Percentiles rank a stretch among this genome's conserved stretches.
phyloP scores from a whole-genome alignment of 2,113 vertebrate genomes.

The Sterrhoptilus dennistouni region DNA sequence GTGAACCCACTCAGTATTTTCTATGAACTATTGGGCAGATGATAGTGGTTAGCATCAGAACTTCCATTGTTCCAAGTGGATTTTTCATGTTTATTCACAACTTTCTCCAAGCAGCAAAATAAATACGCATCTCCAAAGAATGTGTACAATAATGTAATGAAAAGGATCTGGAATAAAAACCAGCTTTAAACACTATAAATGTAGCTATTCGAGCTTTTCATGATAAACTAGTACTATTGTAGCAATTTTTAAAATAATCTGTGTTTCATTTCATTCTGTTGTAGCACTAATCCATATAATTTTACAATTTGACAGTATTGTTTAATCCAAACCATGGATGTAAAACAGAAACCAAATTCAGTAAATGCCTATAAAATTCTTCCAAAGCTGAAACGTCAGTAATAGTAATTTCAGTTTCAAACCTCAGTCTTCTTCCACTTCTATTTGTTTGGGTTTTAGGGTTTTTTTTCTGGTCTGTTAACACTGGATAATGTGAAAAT shows the following conservation, averaged over 20 bases:
- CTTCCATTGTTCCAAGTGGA: neutral
- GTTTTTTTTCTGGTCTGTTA: neutral
- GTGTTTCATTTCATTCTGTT: neutral
- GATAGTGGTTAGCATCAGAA: neutral
- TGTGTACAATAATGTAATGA: neutral
- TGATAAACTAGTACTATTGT: neutral
- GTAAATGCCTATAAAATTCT: neutral
- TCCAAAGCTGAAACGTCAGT: neutral
- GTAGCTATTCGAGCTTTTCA: neutral
- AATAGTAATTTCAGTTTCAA: neutral
- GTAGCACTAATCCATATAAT: neutral
- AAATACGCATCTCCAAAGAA: neutral
- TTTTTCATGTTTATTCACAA: neutral
- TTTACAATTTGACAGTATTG: neutral
- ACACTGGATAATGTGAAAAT: neutral
- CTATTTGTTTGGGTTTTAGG: rapidly evolving
- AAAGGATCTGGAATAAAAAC: neutral
- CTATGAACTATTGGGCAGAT: neutral
- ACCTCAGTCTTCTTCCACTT: neutral
- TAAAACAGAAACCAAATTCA: neutral
- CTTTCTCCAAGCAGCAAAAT: neutral
- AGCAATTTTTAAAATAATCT: neutral
- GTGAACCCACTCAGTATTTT: neutral
- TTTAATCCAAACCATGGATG: neutral
- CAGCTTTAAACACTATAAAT: neutral